These are phyloP conservation scores for Chaetops frenatus DNA, from an alignment of 2,113 vertebrate genomes.

Conservation along the genomic window DNA sequence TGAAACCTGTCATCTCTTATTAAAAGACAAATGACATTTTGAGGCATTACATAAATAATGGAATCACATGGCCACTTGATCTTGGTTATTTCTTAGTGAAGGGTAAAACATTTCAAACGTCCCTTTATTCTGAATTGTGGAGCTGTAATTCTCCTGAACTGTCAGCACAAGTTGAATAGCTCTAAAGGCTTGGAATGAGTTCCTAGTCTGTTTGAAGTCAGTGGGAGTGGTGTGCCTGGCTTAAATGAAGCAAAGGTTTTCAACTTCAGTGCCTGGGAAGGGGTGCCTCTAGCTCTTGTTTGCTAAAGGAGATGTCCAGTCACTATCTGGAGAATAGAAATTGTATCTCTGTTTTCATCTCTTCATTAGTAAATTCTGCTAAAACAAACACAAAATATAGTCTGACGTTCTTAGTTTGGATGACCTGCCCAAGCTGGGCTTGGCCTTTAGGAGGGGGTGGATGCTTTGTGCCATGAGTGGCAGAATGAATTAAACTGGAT, in stretches of 20 bases:
- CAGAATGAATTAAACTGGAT: neutral
- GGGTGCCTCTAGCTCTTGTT: neutral
- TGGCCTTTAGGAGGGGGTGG: neutral
- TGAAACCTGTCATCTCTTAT: conserved; percentile 63
- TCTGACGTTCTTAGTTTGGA: neutral
- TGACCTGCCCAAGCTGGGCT: neutral
- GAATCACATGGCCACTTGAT: conserved; percentile 66
- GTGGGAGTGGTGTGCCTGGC: neutral
- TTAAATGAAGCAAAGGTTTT: neutral
- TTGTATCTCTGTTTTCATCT: neutral
- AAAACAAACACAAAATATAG: neutral
- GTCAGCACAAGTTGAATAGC: neutral
- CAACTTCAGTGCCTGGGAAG: neutral
- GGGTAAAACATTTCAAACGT: conserved; percentile 10
- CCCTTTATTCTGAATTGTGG: conserved; percentile 33
- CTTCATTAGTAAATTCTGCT: neutral
- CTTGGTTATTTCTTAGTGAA: conserved; percentile 62
- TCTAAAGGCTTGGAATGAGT: neutral
- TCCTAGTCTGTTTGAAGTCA: neutral
- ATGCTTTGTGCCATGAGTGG: neutral
- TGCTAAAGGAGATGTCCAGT: neutral
- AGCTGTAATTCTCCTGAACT: conserved; percentile 25
- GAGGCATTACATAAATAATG: conserved; percentile 69
- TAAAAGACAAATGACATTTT: conserved; percentile 65
- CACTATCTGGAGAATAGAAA: neutral